Base-by-base conservation (phyloP, 1,140 invertebrate genomes). In the Pseudomyrmex pallidus region DNA sequence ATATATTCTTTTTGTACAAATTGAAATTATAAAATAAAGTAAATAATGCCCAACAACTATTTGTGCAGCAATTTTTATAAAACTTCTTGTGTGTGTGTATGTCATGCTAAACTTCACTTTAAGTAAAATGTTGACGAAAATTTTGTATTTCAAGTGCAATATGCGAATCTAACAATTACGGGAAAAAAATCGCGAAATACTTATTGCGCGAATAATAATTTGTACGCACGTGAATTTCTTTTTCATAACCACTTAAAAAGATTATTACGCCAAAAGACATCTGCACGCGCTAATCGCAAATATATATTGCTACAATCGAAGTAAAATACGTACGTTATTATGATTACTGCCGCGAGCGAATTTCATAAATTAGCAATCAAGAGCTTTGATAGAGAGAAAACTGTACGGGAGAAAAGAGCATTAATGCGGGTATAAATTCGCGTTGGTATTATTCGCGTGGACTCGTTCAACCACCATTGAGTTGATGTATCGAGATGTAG, bases 391-490 rank as follows among this genome's bases (percentile, higher is more conserved):
- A 35, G 5, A 10, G 9, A 3, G 1, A 20, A 20, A 20, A 20
- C 20, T 20, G 3, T 48, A 20, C 4, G 10, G 8, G 9, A 66
- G n/a, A 67, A 17, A 64, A 48, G 48, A 35, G 25, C 20, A 56
- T 44, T 77, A 67, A 35, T 46, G 20, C 17, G 22, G 17, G 35
- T 35, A 35, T 35, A 67, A 77, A 77, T 15, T 77, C 50, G 25
- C 22, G 61, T 66, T 66, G 15, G 15, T 9, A 48, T 44, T 25
- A 7, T 35, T 35, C 5, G 35, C 35, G 35, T 7, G 35, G 5
- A 0, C 35, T 35, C 5, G 35, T 35, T 20, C 17, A 46, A 25
- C 13, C 35, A n/a, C 35, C 20, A n/a, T 12, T 15, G 20, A 66
- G 46, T 12, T 52, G 59, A 64, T 25, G 12, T 15, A 15, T 64